Evolutionary conservation across 2,113 vertebrate species (phyloP).

Genomic region (Chrysemys picta): DNA sequence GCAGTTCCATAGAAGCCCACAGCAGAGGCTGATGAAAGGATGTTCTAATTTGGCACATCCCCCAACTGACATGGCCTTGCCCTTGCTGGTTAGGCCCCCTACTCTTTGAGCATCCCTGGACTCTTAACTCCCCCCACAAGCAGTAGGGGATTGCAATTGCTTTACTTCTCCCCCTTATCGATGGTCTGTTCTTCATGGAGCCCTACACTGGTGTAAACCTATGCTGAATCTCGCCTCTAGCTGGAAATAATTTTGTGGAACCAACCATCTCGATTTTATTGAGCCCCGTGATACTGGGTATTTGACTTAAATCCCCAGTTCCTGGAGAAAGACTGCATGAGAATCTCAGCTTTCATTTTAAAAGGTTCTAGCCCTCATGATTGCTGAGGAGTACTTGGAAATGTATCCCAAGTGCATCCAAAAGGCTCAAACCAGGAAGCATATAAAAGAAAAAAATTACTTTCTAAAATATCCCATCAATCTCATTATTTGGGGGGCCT

Average conservation of each 20-base stretch:
- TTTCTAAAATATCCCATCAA: neutral
- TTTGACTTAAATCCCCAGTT: neutral
- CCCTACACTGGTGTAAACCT: neutral
- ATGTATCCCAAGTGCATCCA: neutral
- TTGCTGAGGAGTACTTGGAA: neutral
- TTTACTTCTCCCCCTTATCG: neutral
- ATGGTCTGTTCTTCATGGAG: neutral
- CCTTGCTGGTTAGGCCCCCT: neutral
- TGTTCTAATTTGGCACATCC: neutral
- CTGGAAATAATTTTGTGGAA: accelerated
- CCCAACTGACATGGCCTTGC: accelerated
- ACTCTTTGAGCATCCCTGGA: accelerated
- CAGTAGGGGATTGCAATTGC: neutral
- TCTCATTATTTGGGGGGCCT: neutral
- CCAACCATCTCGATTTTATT: accelerated
- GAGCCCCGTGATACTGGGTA: accelerated
- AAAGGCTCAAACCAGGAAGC: neutral
- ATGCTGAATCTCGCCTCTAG: accelerated
- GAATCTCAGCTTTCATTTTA: neutral
- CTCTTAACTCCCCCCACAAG: neutral
- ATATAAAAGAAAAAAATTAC: neutral
- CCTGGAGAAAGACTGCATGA: neutral
- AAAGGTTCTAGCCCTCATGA: neutral
- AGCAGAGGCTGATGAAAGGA: neutral
- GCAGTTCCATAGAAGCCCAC: neutral